phyloP scores from a whole-genome alignment of 2,797 vertebrate species.

The Gouania willdenowi region DNA sequence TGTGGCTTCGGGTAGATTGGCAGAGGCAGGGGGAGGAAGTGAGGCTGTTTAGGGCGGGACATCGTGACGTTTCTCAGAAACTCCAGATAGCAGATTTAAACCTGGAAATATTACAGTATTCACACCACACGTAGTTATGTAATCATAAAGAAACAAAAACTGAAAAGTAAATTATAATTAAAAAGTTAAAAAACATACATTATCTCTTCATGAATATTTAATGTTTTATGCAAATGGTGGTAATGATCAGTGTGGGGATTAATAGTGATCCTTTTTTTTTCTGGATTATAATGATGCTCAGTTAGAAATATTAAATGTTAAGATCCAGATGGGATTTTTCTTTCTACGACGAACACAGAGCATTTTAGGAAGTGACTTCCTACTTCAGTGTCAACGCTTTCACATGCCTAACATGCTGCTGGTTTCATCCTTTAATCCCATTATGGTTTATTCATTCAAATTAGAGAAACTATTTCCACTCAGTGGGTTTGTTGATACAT shows the following conservation, averaged over 20 bases:
- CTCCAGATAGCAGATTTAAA: too few relatives aligned
- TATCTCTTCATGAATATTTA: background rate
- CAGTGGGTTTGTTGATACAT: background rate
- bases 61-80: too few relatives aligned
- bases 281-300: background rate
- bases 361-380: slow-evolving; percentile 4
- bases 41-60: too few relatives aligned
- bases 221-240: slow-evolving; percentile 5
- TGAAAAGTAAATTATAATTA: too few relatives aligned
- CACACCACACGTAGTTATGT: too few relatives aligned
- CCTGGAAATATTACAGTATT: too few relatives aligned
- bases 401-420: background rate
- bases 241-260: too few relatives aligned
- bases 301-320: background rate
- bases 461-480: slow-evolving; percentile 4
- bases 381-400: background rate
- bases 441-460: background rate
- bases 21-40: too few relatives aligned
- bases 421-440: slow-evolving; percentile 6
- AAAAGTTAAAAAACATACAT: background rate
- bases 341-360: background rate
- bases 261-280: background rate
- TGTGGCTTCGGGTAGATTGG: too few relatives aligned
- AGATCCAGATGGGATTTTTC: background rate
- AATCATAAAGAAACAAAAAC: too few relatives aligned